Evolutionary conservation across 2,888 invertebrate species (phyloP).

Genomic region (Blastobasis adustella): DNA sequence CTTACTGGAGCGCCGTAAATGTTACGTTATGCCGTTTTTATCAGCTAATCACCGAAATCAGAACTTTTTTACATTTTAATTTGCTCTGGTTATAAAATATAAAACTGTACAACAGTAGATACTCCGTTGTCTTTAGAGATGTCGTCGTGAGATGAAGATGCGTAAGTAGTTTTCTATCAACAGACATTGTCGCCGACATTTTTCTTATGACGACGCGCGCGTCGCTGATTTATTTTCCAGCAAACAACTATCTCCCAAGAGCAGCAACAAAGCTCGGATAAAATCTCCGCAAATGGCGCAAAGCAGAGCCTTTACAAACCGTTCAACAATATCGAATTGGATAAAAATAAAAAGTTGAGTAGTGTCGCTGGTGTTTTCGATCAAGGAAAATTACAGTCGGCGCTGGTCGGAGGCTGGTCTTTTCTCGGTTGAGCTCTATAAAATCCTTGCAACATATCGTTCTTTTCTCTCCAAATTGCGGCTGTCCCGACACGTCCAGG

Average conservation of each 20-base stretch:
- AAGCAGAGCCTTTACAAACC: constrained; percentile 35
- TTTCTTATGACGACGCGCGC: constrained; percentile 1
- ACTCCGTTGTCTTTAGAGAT: too few species aligned
- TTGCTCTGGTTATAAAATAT: too few species aligned
- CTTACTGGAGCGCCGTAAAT: constrained; percentile 45
- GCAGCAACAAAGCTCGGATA: constrained; percentile 14
- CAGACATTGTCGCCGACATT: not conserved
- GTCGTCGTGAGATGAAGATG: constrained; percentile 1
- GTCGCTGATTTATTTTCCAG: not conserved
- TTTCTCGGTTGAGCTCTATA: constrained; percentile 59
- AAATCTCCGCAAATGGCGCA: constrained; percentile 24
- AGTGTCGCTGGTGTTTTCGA: constrained; percentile 58
- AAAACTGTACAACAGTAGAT: too few species aligned
- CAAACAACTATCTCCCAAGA: constrained; percentile 11
- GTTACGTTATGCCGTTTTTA: constrained; percentile 33
- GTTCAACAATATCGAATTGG: constrained; percentile 55
- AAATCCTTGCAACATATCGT: constrained; percentile 68
- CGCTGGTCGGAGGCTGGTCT: constrained; percentile 38
- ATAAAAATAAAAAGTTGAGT: constrained; percentile 60
- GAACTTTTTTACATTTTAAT: too few species aligned
- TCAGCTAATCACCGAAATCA: too few species aligned
- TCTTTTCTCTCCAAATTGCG: constrained; percentile 69
- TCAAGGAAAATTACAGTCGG: constrained; percentile 66
- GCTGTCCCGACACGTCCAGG: constrained; percentile 72
- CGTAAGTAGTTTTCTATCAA: not conserved